Base-by-base conservation (phyloP, 2,888 invertebrate species). In the Gymnosoma rotundatum region DNA sequence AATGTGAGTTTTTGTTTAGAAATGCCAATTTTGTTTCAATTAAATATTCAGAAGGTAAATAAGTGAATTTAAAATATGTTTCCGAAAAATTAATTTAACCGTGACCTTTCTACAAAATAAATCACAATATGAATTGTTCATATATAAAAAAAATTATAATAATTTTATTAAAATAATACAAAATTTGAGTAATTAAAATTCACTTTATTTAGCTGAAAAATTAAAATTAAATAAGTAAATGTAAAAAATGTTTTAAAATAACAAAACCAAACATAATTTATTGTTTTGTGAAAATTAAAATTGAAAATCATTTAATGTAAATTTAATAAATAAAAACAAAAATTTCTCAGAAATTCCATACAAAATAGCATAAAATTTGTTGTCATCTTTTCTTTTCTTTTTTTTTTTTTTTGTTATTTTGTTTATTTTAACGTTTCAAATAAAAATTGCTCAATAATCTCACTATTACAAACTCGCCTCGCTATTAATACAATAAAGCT, bases 401-500 rank as follows among this genome's bases (percentile, higher is more conserved):
- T n/a, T n/a, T n/a, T n/a, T n/a, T n/a, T n/a, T n/a, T 61, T 4
- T 21, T 66, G 60, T 42, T 45, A 66, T 66, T 73, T 58, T n/a
- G 21, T 66, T 38, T 42, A 42, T 66, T 38, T 42, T 48, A 48
- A 32, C 7, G 9, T 42, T 45, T 45, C 18, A n/a, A 58, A 38
- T n/a, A 60, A 38, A 20, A 63, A 42, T 32, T 16, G 0, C 50
- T 66, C n/a, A 58, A 42, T 36, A 36, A 38, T 58, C 20, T 48
- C 64, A 73, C 72, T 50, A 25, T 58, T 50, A n/a, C 12, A 66
- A 36, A 66, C 56, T 66, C 61, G 72, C 36, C 48, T 67, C 36
- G 72, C 78, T 73, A 66, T 69, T 78, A 63, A 73, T 67, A 73
- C 52, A 78, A 74, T 18, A 69, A 48, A 18, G 54, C 48, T n/a